Base-by-base conservation (phyloP, 2,888 invertebrate genomes). In the Mimachlamys varia region DNA sequence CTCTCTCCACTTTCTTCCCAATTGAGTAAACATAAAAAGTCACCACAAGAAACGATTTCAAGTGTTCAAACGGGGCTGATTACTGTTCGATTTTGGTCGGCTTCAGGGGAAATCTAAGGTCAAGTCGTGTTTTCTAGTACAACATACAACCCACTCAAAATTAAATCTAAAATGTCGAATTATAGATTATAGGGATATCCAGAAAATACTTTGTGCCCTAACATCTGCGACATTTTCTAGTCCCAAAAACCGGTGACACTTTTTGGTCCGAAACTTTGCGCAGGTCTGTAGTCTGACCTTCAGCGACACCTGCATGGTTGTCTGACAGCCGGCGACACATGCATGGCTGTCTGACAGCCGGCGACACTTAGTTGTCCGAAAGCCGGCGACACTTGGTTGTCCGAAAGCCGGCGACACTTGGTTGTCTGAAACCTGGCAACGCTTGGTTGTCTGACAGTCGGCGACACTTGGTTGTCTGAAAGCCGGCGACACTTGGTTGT, bases 1-100 rank as follows among this genome's bases (percentile, higher is more conserved):
- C 76, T 76, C 33, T 76, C 27, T 33, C 76, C 76, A 76, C 76
- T 76, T 76, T 76, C 76, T 76, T 76, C 76, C 33, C 27, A 76
- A 76, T 33, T 76, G 27, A 76, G 22, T 27, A 76, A 76, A 76
- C 33, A 76, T 33, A 76, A 76, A 76, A 76, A 76, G 33, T 1
- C 22, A 7, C 33, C 33, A 33, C 76, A 76, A 76, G 76, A 76
- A 76, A 76, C 27, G 33, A 76, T 76, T 76, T 27, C 4, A 76
- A 76, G 76, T 76, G 76, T 33, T 76, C 76, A 76, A 76, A 76
- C 76, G 7, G 33, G 27, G 76, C 76, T 76, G 27, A 76, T 76
- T 76, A 76, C 76, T 2, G 76, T 33, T 76, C 33, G 33, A 15
- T 15, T 22, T 76, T 76, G 33, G 13, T 13, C 33, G 27, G 76